Percentiles rank a stretch among this genome's conserved stretches.
phyloP scores from a whole-genome alignment of 64 coral and sea anemone genomes.

The Acropora yongei region DNA sequence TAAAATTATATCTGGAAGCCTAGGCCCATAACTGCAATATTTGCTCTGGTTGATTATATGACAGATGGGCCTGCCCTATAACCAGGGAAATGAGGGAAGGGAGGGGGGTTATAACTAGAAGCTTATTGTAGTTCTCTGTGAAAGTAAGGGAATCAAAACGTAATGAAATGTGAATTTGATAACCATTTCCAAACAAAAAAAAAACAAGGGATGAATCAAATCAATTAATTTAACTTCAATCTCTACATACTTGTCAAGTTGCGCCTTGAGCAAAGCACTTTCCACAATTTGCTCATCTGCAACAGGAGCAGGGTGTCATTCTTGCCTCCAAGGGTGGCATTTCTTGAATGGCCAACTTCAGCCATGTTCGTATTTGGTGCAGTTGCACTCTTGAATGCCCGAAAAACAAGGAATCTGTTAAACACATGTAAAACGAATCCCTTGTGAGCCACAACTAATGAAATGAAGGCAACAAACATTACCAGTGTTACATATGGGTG shows the following conservation, averaged over 20 bases:
- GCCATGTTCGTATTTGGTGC: slow-evolving; percentile 63
- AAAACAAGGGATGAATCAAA: neutral
- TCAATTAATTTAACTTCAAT: neutral
- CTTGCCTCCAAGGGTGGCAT: slow-evolving; percentile 51
- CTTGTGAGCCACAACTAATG: too few relatives aligned
- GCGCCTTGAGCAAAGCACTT: slow-evolving; percentile 51
- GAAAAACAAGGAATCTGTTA: slow-evolving; percentile 57
- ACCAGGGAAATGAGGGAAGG: too few relatives aligned
- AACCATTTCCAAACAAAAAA: too few relatives aligned
- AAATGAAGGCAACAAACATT: neutral
- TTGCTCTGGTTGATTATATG: too few relatives aligned
- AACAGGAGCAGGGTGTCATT: slow-evolving; percentile 43
- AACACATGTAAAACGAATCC: neutral
- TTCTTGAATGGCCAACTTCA: slow-evolving; percentile 58
- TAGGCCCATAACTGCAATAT: too few relatives aligned
- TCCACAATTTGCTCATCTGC: slow-evolving; percentile 52
- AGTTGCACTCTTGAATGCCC: slow-evolving; percentile 13
- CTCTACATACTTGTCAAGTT: slow-evolving; percentile 33
- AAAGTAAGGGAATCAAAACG: too few relatives aligned
- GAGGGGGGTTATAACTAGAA: too few relatives aligned
- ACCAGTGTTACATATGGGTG: neutral
- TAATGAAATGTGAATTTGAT: too few relatives aligned
- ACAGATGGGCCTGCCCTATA: too few relatives aligned
- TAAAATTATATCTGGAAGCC: too few relatives aligned
- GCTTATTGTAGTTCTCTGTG: too few relatives aligned